phyloP scores from a whole-genome alignment of 2,113 vertebrate species.

The Tetrax tetrax region DNA sequence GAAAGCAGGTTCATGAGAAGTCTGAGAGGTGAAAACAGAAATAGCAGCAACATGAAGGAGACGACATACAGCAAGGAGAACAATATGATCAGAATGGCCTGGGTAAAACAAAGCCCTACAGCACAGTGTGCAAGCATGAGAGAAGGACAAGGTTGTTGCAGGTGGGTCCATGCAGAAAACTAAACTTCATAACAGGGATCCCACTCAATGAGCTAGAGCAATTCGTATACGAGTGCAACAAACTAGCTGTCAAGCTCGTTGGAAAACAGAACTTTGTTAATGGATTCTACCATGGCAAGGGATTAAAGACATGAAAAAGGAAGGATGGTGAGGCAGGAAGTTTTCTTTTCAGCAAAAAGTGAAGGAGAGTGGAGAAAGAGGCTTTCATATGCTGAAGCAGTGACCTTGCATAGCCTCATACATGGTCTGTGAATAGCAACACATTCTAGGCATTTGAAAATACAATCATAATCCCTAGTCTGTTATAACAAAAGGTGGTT shows the following conservation, averaged over 20 bases:
- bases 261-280: background rate
- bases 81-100: rapidly evolving
- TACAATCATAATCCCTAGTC: background rate
- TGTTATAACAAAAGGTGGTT: background rate
- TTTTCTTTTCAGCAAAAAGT: background rate
- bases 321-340: background rate
- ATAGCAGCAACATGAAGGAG: background rate
- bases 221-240: rapidly evolving
- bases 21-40: background rate
- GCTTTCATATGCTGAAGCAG: background rate
- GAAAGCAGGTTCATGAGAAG: background rate
- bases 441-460: background rate
- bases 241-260: background rate
- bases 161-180: background rate
- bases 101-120: background rate
- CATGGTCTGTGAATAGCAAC: background rate
- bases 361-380: background rate
- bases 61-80: rapidly evolving
- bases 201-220: background rate
- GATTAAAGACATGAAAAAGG: background rate
- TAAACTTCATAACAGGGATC: background rate
- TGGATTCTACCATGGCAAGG: background rate
- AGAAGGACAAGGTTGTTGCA: background rate
- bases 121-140: background rate
- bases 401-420: background rate